Evolutionary conservation across 2,888 invertebrate genomes (phyloP), one percentile per base, ranked within the genome.

Genomic region (Drosophila parthenogenetica): DNA sequence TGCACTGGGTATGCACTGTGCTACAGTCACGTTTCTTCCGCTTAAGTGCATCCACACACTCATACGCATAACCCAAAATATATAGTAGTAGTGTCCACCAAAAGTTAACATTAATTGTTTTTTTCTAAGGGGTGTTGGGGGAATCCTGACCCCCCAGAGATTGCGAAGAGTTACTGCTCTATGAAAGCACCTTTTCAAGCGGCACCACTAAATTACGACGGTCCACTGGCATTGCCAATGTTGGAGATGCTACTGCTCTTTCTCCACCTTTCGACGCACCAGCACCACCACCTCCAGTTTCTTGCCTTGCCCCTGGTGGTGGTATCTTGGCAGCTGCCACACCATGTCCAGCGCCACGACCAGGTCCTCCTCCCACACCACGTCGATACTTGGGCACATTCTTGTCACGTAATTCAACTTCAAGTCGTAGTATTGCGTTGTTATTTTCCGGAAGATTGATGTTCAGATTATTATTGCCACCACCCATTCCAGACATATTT

Each of bases 181-280:
- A 22, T 58, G 46, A 63, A 69, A 74, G 82, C 88, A 92, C 92
- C 92, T 93, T 95, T 92, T 95, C 95, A 94, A 95, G 94, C 19
- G 95, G 94, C 68, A 95, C 93, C 75, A 94, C 93, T 62, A 94
- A 93, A 73, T 93, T 93, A 75, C 91, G 90, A 79, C 93, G 93
- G 66, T 91, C 84, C 90, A 67, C 68, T 72, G 77, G 75, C 46
- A 64, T 75, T 37, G 61, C 59, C 54, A 35, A 7, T 17, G 54
- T 43, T 19, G 42, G 14, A 91, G 93, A 37, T 32, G 48, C 64
- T 13, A 42, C 89, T 66, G 77, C 82, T 75, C 40, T 69, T 91
- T 92, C 64, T n/a, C 48, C 69, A 92, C 92, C 45, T 32, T 40
- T 54, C 11, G 22, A 88, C 11, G 17, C 89, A 63, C 78, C 83